phyloP scores from a whole-genome alignment of 2,113 vertebrate genomes.

The Ameiurus melas region DNA sequence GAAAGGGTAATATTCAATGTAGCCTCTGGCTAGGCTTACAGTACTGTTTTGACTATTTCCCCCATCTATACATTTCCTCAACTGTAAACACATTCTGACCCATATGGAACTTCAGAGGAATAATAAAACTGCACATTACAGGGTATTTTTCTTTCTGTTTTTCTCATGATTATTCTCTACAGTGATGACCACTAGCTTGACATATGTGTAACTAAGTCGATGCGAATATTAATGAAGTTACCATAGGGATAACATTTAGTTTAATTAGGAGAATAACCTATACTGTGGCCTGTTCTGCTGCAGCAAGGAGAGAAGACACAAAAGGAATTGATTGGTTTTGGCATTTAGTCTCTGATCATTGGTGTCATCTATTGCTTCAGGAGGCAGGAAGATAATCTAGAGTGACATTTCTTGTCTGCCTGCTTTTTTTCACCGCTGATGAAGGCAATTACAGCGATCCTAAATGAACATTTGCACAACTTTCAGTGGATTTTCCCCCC shows the following conservation, averaged over 20 bases:
- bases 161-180: slow-evolving; percentile 5
- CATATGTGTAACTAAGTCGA: slow-evolving; percentile 79
- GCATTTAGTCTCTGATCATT: slow-evolving; percentile 93
- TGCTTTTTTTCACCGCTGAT: slow-evolving; percentile 91
- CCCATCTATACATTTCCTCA: slow-evolving; percentile 18
- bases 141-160: slow-evolving; percentile 2
- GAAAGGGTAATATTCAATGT: slow-evolving; percentile 18
- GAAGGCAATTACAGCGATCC: slow-evolving; percentile 94
- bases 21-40: slow-evolving; percentile 29
- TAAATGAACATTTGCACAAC: slow-evolving; percentile 89
- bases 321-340: slow-evolving; percentile 97
- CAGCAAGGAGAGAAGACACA: slow-evolving; percentile 84
- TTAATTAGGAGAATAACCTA: slow-evolving; percentile 90
- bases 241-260: slow-evolving; percentile 93
- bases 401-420: slow-evolving; percentile 99
- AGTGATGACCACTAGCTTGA: slow-evolving; percentile 40
- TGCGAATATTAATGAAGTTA: slow-evolving; percentile 92
- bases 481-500: slow-evolving; percentile 80
- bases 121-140: background rate
- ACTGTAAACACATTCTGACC: slow-evolving; percentile 18
- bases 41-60: slow-evolving; percentile 15
- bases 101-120: background rate
- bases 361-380: slow-evolving; percentile 96
- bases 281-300: slow-evolving; percentile 87
- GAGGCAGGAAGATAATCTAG: slow-evolving; percentile 96